Evolutionary conservation across 2,797 vertebrate genomes (phyloP).

Genomic region (Hypotaenidia okinawae): DNA sequence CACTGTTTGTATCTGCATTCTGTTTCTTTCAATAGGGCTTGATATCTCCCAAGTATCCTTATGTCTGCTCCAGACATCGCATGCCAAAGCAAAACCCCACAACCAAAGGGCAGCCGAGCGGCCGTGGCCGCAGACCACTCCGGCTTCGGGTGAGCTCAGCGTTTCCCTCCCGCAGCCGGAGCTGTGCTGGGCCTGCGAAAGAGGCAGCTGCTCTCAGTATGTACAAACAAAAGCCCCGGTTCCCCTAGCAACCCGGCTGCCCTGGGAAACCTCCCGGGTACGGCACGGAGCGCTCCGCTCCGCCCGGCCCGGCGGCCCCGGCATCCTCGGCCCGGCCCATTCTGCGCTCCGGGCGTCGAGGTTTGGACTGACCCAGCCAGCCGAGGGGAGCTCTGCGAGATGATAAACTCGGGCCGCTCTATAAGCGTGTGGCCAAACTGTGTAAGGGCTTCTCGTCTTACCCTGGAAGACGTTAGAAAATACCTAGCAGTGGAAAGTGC

Average conservation of each 20-base stretch:
- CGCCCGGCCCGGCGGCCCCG: background rate
- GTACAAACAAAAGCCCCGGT: slow-evolving; percentile 74
- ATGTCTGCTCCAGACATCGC: background rate
- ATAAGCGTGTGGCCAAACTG: background rate
- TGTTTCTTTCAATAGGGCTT: background rate
- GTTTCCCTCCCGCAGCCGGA: background rate
- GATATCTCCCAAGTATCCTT: background rate
- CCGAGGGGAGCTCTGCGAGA: background rate
- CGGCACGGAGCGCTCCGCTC: too few species aligned
- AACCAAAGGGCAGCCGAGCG: fast-evolving
- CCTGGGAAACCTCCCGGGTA: background rate
- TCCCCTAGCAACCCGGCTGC: slow-evolving; percentile 72
- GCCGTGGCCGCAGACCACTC: background rate
- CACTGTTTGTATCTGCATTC: background rate
- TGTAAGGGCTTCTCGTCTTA: background rate
- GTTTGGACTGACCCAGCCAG: fast-evolving
- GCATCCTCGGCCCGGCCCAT: background rate
- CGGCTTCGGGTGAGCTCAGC: background rate
- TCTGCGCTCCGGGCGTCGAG: background rate
- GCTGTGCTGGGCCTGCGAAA: background rate
- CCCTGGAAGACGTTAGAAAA: background rate
- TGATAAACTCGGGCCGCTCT: fast-evolving
- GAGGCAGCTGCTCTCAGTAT: slow-evolving; percentile 59
- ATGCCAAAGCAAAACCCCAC: fast-evolving
- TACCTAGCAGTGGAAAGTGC: background rate